These are phyloP conservation scores for Bettongia penicillata DNA, from an alignment of 2,113 vertebrate species.

Conservation along the genomic window DNA sequence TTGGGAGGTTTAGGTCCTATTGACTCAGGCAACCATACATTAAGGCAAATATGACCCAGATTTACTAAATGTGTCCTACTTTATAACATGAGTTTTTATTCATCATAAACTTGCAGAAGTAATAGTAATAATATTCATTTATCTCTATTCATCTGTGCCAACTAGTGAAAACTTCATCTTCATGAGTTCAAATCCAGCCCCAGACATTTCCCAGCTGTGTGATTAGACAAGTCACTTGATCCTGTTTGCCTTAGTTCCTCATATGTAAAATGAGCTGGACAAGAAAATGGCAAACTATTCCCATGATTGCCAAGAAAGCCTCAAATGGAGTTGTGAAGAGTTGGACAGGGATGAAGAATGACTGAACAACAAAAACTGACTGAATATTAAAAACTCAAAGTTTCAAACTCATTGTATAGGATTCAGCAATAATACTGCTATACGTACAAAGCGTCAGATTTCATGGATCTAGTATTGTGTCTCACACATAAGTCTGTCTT, in stretches of 20 bases:
- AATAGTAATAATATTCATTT: not conserved
- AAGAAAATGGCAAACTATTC: too few species aligned
- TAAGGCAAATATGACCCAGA: constrained; percentile 29
- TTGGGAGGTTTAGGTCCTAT: not conserved
- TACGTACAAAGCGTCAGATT: not conserved
- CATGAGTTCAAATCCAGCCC: too few species aligned
- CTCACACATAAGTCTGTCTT: not conserved
- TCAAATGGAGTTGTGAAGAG: too few species aligned
- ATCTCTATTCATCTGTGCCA: constrained; percentile 9
- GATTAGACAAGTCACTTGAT: too few species aligned
- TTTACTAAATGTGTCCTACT: constrained; percentile 28
- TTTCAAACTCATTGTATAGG: not conserved
- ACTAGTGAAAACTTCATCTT: not conserved
- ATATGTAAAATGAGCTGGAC: too few species aligned
- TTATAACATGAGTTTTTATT: constrained; percentile 13
- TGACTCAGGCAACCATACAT: not conserved
- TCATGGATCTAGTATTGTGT: not conserved
- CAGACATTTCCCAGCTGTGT: too few species aligned
- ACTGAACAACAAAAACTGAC: not conserved
- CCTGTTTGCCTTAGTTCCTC: too few species aligned
- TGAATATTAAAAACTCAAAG: not conserved
- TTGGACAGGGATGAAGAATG: too few species aligned
- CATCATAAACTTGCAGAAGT: constrained; percentile 2
- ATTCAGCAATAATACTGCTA: constrained; percentile 20
- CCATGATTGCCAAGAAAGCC: too few species aligned